phyloP scores from a whole-genome alignment of 2,797 vertebrate genomes.

The Parambassis ranga region DNA sequence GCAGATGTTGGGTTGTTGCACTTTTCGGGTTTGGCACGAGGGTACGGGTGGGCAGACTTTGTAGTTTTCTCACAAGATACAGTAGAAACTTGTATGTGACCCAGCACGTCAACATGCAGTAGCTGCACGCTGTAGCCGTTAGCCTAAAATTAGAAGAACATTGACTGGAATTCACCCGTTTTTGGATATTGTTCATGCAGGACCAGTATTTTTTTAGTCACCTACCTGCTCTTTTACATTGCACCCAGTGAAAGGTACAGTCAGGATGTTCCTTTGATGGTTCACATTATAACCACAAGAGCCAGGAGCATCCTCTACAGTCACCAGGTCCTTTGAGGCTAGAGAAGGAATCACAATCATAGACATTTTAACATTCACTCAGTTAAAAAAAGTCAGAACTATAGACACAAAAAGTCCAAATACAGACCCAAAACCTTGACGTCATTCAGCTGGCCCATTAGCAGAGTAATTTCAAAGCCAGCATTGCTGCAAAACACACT shows the following conservation, averaged over 20 bases:
- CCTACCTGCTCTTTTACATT: slow-evolving; percentile 33
- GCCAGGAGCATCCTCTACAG: slow-evolving; percentile 2
- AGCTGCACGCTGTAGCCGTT: slow-evolving; percentile 45
- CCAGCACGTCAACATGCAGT: not conserved
- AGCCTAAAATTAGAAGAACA: slow-evolving; percentile 43
- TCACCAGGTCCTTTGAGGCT: slow-evolving; percentile 18
- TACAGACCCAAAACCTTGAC: slow-evolving; percentile 55
- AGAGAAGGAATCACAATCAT: not conserved
- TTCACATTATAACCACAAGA: slow-evolving; percentile 51
- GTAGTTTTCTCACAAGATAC: slow-evolving; percentile 22
- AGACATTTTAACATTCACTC: not conserved
- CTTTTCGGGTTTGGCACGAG: not conserved
- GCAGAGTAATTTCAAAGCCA: slow-evolving; percentile 46
- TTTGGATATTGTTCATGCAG: too few species aligned
- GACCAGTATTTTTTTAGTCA: not conserved
- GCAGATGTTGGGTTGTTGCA: not conserved
- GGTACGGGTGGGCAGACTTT: not conserved
- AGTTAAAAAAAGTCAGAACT: not conserved
- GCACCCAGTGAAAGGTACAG: slow-evolving; percentile 57
- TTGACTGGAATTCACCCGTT: too few species aligned
- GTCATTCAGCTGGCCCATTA: not conserved
- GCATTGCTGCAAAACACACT: slow-evolving; percentile 31
- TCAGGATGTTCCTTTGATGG: not conserved
- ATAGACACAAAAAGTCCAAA: rapidly evolving
- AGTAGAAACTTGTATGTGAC: not conserved